A percentile compares a stretch with the other conserved stretches of the same genome.
These are phyloP conservation scores for Oceanites oceanicus DNA, from an alignment of 2,113 vertebrate species.

Conservation along the genomic window DNA sequence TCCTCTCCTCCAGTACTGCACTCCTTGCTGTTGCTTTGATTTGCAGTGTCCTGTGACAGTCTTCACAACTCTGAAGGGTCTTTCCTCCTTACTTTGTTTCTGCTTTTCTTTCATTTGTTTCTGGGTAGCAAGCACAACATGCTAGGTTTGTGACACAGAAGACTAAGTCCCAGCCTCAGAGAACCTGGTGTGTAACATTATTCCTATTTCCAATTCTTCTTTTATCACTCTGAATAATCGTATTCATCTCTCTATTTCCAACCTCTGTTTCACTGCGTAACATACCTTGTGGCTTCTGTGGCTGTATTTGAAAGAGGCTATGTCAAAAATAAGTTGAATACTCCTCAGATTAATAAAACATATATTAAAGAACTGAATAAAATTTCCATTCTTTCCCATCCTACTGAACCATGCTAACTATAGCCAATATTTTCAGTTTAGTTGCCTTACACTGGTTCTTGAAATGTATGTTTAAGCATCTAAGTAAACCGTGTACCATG, in stretches of 20 bases:
- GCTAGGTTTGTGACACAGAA: background rate
- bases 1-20: background rate
- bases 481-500: background rate
- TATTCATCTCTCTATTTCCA: background rate
- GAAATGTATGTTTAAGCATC: background rate
- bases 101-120: background rate
- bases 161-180: background rate
- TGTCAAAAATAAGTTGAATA: background rate
- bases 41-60: background rate
- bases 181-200: background rate
- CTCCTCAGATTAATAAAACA: background rate
- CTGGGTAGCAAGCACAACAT: background rate
- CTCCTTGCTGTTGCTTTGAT: background rate
- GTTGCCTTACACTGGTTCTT: background rate
- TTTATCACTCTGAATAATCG: background rate
- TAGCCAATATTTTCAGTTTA: background rate
- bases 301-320: background rate
- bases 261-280: background rate
- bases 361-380: background rate
- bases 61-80: background rate
- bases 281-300: background rate
- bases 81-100: background rate
- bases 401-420: background rate
- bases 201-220: background rate
- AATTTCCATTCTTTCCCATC: background rate